Conservation (phyloP, 2,113 vertebrate species). For the Balaenoptera acutorostrata region DNA sequence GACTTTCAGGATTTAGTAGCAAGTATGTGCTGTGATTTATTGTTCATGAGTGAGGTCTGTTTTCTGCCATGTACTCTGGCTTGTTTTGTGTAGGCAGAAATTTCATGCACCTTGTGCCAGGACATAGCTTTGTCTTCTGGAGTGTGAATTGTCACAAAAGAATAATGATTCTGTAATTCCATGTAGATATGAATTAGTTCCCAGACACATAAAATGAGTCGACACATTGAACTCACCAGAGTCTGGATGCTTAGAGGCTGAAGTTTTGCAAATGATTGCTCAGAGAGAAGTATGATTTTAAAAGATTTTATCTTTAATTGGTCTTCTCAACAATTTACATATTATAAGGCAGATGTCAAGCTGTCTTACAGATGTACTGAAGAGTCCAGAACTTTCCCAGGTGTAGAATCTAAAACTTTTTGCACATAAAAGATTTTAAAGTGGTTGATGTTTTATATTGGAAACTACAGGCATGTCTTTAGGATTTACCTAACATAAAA, state of each 20-base stretch:
- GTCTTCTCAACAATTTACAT: neutral
- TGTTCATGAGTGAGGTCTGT: neutral
- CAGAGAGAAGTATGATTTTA: constrained; percentile 9
- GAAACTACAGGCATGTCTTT: neutral
- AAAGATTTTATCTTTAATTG: neutral
- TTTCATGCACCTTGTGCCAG: constrained; percentile 20
- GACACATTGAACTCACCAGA: neutral
- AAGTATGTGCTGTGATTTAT: constrained; percentile 42
- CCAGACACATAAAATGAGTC: constrained; percentile 17
- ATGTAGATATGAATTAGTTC: constrained; percentile 22
- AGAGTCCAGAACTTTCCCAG: neutral
- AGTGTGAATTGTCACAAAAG: neutral
- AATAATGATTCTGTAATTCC: constrained; percentile 29
- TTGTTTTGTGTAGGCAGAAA: constrained; percentile 45
- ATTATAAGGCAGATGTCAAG: neutral
- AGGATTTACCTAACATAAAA: neutral
- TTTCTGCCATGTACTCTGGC: neutral
- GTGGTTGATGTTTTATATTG: neutral
- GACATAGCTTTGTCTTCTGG: neutral
- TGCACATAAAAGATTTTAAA: neutral
- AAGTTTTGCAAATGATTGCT: constrained; percentile 32
- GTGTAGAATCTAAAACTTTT: neutral
- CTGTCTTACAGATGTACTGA: neutral
- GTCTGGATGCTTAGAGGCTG: neutral
- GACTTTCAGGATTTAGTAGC: neutral